These are phyloP conservation scores for Electrophaes corylata DNA, from an alignment of 2,888 invertebrate genomes.

Conservation along the genomic window DNA sequence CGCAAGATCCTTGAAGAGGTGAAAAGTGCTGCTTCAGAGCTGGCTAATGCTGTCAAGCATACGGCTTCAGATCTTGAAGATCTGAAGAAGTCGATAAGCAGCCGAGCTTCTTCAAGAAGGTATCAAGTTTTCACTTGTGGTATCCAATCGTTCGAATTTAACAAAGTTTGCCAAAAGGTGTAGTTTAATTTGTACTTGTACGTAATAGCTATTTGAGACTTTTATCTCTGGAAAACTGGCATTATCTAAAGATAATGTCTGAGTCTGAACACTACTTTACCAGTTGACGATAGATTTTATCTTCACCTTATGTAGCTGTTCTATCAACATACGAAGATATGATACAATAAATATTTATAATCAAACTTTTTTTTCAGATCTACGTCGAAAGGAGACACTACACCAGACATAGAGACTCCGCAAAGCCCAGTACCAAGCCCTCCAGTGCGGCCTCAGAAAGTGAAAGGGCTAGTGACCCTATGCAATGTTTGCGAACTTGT, in stretches of 20 bases:
- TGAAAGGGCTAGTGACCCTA: conserved; percentile 49
- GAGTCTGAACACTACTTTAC: no score
- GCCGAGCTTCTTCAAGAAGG: conserved; percentile 45
- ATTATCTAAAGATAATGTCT: no score
- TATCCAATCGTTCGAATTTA: no score
- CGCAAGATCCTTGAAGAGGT: conserved; percentile 39
- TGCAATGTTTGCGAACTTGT: conserved; percentile 63
- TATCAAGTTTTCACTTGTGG: conserved; percentile 28
- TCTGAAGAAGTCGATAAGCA: conserved; percentile 46
- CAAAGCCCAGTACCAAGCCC: conserved; percentile 72
- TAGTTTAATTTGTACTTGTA: no score
- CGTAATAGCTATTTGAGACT: no score
- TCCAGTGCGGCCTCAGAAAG: conserved; percentile 53
- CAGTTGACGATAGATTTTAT: no score
- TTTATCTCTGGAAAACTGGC: no score
- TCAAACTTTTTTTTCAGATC: conserved; percentile 40
- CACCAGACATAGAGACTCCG: conserved; percentile 56
- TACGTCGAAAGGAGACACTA: conserved; percentile 44
- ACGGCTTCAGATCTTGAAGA: conserved; percentile 58
- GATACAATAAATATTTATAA: no score
- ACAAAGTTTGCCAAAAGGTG: no score
- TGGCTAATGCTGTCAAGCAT: conserved; percentile 50
- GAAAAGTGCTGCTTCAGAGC: conserved; percentile 54
- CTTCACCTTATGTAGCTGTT: no score
- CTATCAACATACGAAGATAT: no score